Evolutionary conservation across 1,140 invertebrate genomes (phyloP).

Genomic region (Hyles vespertilio): DNA sequence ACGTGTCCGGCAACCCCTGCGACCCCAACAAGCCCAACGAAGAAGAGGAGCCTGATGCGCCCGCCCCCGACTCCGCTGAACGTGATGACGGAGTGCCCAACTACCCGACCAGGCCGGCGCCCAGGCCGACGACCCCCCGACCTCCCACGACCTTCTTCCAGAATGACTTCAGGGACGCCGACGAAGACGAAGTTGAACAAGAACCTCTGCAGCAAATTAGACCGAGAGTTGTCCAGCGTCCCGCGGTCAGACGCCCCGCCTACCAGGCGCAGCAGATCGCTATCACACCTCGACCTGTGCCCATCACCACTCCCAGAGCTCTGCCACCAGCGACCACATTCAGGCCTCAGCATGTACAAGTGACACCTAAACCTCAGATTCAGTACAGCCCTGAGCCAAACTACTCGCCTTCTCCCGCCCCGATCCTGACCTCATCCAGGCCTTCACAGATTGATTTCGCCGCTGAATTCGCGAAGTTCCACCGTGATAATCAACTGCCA

Average conservation of each 20-base stretch:
- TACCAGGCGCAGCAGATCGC: slow-evolving; percentile 73
- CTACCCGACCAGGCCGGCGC: slow-evolving; percentile 78
- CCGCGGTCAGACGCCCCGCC: slow-evolving; percentile 55
- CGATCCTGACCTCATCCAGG: slow-evolving; percentile 53
- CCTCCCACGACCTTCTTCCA: slow-evolving; percentile 81
- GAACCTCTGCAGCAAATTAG: slow-evolving; percentile 74
- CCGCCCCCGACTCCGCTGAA: slow-evolving; percentile 72
- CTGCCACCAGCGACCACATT: slow-evolving; percentile 81
- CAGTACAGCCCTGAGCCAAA: slow-evolving; percentile 77
- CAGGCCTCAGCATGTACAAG: slow-evolving; percentile 78
- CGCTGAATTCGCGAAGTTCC: slow-evolving; percentile 85
- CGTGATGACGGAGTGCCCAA: slow-evolving; percentile 80
- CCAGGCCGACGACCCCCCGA: slow-evolving; percentile 74
- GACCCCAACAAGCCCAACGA: slow-evolving; percentile 87
- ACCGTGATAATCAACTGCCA: slow-evolving; percentile 82
- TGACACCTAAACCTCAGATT: slow-evolving; percentile 76
- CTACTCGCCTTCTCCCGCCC: slow-evolving; percentile 60
- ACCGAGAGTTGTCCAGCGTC: slow-evolving; percentile 62
- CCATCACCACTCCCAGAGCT: slow-evolving; percentile 78
- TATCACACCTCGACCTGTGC: slow-evolving; percentile 79
- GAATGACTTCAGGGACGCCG: slow-evolving; percentile 78
- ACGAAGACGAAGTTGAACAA: slow-evolving; percentile 77
- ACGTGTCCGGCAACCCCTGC: slow-evolving; percentile 93
- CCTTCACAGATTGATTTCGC: slow-evolving; percentile 81
- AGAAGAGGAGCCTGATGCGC: slow-evolving; percentile 68